Evolutionary conservation across 1,140 invertebrate genomes (phyloP), one percentile per base, ranked within the genome.

Genomic region (Lordiphosa stackelbergi): DNA sequence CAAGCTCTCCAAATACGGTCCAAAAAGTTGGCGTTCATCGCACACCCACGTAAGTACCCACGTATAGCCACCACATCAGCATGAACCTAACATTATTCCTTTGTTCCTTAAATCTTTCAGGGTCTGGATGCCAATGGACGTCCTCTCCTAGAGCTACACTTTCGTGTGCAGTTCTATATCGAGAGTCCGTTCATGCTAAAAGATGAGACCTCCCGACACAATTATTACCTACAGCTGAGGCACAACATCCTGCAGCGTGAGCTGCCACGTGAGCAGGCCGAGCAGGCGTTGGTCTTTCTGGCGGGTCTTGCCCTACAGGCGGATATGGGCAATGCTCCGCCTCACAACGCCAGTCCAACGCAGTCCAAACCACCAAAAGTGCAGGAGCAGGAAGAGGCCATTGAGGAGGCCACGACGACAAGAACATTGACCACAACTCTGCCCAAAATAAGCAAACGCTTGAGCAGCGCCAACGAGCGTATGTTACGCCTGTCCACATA

Each of bases 1-100:
- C 90, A 98, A 98, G 90, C 90, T 98, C 74, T 96, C 94, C 81
- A 98, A 98, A 90, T 97, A 97, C 90, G 95, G 96, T 63, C 95
- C 96, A 73, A 98, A 98, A 89, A 95, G 94, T 88, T 98, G 96
- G 96, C 94, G 95, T 88, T 95, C 95, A 60, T 95, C 95, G 55
- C 94, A 95, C 88, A 95, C 95, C 81, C 94, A 96, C 90, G 96
- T 96, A 91, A 94, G 93, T 66, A 2, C 5, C 8, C 5, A 1
- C 8, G 16, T n/a, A 31, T 24, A 9, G 7, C 8, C 24, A 34
- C 0, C 2, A 6, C 5, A 24, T 3, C 8, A 2, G 4, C 3
- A n/a, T 7, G n/a, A 8, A 5, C 13, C 3, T 34, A 5, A 38
- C 12, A 13, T 22, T 19, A 5, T 8, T 34, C 22, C 5, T 4